Evolutionary conservation across 1,140 invertebrate genomes (phyloP).

Genomic region (Diuraphis noxia): DNA sequence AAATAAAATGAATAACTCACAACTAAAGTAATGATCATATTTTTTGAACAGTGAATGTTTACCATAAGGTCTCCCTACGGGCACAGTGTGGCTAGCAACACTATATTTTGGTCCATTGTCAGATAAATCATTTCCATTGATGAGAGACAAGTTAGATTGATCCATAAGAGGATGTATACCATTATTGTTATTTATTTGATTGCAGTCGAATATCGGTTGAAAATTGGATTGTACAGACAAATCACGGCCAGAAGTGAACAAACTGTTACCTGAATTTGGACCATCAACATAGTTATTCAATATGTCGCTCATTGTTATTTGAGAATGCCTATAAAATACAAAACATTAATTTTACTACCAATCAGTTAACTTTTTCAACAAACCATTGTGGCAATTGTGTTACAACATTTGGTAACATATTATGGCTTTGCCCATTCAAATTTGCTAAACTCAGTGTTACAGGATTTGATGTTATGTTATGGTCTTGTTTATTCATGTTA

Average conservation of each 20-base stretch:
- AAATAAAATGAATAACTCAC: background rate
- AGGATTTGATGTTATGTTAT: no score
- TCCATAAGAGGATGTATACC: background rate
- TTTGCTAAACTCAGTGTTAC: no score
- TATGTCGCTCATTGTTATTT: background rate
- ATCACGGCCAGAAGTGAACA: background rate
- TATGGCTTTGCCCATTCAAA: no score
- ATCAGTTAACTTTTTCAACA: background rate
- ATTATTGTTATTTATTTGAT: background rate
- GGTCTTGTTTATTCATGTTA: no score
- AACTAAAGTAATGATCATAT: background rate
- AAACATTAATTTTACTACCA: background rate
- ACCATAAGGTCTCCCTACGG: background rate
- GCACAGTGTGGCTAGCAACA: background rate
- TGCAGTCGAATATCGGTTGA: background rate
- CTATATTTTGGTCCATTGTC: background rate
- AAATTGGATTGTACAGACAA: background rate
- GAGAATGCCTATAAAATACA: background rate
- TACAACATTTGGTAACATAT: background rate
- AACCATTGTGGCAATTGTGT: background rate
- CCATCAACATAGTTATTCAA: background rate
- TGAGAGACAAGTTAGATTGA: background rate
- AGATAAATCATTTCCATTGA: background rate
- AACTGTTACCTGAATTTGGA: background rate
- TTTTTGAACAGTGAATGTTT: background rate